phyloP scores from a whole-genome alignment of 2,888 invertebrate genomes.

The Deroplatys truncata region DNA sequence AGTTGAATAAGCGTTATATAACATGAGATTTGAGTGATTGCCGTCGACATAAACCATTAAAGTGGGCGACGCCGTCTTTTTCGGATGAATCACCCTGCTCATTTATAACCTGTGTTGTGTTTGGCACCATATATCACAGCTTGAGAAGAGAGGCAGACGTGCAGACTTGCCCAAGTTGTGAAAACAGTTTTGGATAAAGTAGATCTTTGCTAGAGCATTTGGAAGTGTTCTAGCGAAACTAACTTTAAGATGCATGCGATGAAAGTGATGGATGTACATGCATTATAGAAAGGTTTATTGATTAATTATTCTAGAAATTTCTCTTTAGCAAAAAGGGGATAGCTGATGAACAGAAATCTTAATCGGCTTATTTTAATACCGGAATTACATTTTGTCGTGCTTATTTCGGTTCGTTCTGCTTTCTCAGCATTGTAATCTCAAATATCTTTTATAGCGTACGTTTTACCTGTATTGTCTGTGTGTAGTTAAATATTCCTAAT shows the following conservation, averaged over 20 bases:
- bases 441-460: too few relatives aligned
- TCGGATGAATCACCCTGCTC: background rate
- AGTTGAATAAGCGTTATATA: background rate
- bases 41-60: background rate
- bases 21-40: background rate
- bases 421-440: too few relatives aligned
- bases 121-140: background rate
- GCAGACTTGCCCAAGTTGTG: background rate
- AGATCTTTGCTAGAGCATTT: background rate
- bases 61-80: background rate
- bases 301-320: too few relatives aligned
- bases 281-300: background rate
- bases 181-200: background rate
- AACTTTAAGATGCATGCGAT: background rate
- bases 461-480: too few relatives aligned
- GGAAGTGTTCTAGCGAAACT: background rate
- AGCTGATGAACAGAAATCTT: too few relatives aligned
- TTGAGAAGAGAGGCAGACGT: background rate
- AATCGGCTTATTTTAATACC: too few relatives aligned
- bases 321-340: too few relatives aligned
- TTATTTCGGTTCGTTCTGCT: too few relatives aligned
- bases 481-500: too few relatives aligned
- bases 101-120: background rate
- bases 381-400: too few relatives aligned
- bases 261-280: background rate